These are phyloP conservation scores for Apostichopus parvimensis DNA, from an alignment of 35 echinoderm and acorn worm species.

Conservation along the genomic window DNA sequence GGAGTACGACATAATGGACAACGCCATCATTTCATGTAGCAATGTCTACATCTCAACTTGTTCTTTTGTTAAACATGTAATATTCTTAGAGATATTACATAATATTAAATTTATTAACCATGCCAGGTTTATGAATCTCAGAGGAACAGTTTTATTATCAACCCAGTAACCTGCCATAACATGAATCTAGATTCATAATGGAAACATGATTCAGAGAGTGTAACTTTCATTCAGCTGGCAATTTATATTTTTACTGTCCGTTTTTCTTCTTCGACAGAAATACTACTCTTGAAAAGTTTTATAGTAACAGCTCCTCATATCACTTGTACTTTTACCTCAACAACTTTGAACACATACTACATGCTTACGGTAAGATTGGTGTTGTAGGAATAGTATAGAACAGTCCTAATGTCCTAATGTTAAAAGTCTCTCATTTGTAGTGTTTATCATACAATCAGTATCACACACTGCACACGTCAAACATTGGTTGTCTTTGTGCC, in stretches of 20 bases:
- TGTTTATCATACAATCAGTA: no score
- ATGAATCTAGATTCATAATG: neutral
- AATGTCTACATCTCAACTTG: no score
- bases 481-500: no score
- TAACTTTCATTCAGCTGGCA: neutral
- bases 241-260: neutral
- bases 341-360: slow-evolving; percentile 88
- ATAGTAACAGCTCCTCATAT: slow-evolving; percentile 62
- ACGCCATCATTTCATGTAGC: no score
- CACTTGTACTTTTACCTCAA: slow-evolving; percentile 86
- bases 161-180: neutral
- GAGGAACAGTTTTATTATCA: neutral
- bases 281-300: slow-evolving; percentile 64
- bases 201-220: neutral
- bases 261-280: slow-evolving; percentile 59
- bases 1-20: no score
- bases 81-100: no score
- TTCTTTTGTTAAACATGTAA: no score
- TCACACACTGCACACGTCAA: no score
- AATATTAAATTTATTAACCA: no score
- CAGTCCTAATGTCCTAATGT: no score
- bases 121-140: neutral
- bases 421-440: no score
- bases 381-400: no score
- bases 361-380: slow-evolving; percentile 77